Base-by-base conservation (phyloP, 1,140 invertebrate species). In the Papilio aristodemus region DNA sequence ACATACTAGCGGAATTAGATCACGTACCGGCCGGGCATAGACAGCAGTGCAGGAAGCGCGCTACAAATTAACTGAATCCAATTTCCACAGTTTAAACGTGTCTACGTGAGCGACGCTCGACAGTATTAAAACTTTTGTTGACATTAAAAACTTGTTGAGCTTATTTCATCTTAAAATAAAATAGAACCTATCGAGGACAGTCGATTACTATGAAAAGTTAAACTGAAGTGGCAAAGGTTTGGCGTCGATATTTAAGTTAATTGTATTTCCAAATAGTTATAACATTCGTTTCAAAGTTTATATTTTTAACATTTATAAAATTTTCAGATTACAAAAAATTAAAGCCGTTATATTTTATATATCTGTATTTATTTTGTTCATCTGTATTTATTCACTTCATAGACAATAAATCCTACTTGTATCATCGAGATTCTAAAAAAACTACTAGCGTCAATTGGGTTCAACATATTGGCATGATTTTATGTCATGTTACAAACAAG, bases 1-100 rank as follows among this genome's bases (percentile, higher is more conserved):
- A 25, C 19, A 25, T 22, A 54, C 46, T 54, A 22, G 19, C 22
- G n/a, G 9, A 54, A 54, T 54, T 11, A 54, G 46, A 54, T 54
- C 46, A 54, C 46, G 46, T 54, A 25, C 17, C 19, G 46, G 9
- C 9, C 17, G 17, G 22, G 46, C n/a, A n/a, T 22, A 25, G 19
- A 54, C 46, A 54, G 46, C 46, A 19, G 46, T 13, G 27, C 27
- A 6, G 46, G 46, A 54, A 54, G 19, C 46, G 9, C 14, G 46
- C 10, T 25, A 13, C 46, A 54, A 54, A 54, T 54, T 54, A 54
- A 54, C 46, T 25, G 46, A 54, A 54, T 22, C 46, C 46, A 54
- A 54, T 54, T 54, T 54, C 10, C 46, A 50, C 19, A 54, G 46
- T 54, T 50, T 22, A 54, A 54, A 54, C 17, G 46, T 54, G 46